These are phyloP conservation scores for Tetrao urogallus DNA, from an alignment of 2,113 vertebrate genomes.

Conservation along the genomic window DNA sequence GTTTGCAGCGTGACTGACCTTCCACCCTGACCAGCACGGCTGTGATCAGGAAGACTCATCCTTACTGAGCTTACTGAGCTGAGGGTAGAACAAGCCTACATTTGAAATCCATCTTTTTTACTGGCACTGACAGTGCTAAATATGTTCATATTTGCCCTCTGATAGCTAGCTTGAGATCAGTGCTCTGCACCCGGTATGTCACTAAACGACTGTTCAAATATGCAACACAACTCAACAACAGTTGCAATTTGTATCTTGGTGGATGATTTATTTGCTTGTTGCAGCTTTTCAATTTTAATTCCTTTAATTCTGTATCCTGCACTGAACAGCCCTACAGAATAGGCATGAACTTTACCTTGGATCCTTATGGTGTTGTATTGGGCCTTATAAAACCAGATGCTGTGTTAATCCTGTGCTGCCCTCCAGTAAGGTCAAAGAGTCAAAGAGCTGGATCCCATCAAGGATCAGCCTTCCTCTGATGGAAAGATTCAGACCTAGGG, in stretches of 20 bases:
- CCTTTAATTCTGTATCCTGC: not conserved
- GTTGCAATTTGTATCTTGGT: not conserved
- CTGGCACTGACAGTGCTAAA: not conserved
- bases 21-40: not conserved
- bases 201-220: not conserved
- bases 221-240: not conserved
- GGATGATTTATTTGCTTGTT: not conserved
- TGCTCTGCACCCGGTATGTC: not conserved
- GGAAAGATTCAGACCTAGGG: not conserved
- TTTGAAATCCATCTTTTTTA: not conserved
- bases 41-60: not conserved
- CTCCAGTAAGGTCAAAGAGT: not conserved
- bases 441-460: not conserved
- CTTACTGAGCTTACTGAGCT: not conserved
- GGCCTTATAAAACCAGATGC: not conserved
- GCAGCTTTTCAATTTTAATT: accelerated
- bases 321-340: not conserved
- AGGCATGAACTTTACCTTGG: not conserved
- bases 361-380: not conserved
- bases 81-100: not conserved
- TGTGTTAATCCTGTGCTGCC: not conserved
- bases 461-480: not conserved
- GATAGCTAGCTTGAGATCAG: not conserved
- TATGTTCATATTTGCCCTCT: not conserved
- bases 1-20: slow-evolving; percentile 35